These are phyloP conservation scores for Chitala chitala DNA, from an alignment of 2,113 vertebrate genomes.

Conservation along the genomic window DNA sequence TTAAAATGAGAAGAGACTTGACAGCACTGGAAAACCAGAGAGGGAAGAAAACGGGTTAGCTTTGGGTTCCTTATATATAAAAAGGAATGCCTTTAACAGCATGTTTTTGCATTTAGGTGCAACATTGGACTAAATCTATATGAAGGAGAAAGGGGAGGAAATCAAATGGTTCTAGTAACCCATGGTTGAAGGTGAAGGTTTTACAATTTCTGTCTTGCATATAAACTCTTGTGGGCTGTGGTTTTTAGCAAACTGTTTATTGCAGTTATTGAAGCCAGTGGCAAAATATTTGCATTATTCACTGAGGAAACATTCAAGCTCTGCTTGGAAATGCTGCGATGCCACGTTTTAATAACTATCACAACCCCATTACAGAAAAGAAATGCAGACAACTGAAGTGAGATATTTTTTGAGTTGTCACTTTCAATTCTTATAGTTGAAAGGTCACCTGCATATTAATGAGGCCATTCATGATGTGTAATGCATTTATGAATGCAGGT, in stretches of 20 bases:
- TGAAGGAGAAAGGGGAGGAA: background rate
- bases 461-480: constrained; percentile 25
- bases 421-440: constrained; percentile 22
- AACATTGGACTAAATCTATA: background rate
- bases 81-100: too few relatives aligned
- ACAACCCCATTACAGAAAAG: constrained; percentile 2
- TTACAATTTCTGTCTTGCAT: background rate
- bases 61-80: too few relatives aligned
- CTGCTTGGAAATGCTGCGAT: background rate
- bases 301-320: too few relatives aligned
- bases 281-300: too few relatives aligned
- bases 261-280: too few relatives aligned
- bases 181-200: too few relatives aligned
- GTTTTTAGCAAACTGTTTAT: too few relatives aligned
- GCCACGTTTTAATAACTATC: constrained; percentile 11
- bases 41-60: too few relatives aligned
- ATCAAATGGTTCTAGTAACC: background rate
- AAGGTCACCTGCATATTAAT: constrained; percentile 27
- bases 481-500: constrained; percentile 29
- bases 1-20: background rate
- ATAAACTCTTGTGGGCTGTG: background rate
- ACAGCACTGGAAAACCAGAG: too few relatives aligned
- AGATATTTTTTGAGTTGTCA: constrained; percentile 6
- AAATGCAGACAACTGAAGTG: constrained; percentile 5
- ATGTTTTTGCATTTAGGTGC: background rate